Evolutionary conservation across 2,113 vertebrate species (phyloP), one percentile per base, ranked within the genome.

Genomic region (Murina feae): DNA sequence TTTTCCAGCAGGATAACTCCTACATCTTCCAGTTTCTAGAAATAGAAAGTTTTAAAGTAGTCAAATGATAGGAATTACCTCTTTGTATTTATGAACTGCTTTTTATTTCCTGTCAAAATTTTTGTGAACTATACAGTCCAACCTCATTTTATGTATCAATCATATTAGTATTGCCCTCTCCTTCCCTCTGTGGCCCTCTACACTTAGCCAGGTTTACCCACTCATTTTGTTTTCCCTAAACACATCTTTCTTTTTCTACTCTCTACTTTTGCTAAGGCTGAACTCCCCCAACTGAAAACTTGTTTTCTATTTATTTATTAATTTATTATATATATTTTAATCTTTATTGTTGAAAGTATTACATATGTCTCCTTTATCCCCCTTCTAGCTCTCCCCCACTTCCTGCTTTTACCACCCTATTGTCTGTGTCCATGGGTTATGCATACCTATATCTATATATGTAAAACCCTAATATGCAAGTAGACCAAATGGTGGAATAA

Each of bases 11-110:
- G 11, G 21, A 90, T 96, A 49, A 95, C 55, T 87, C 39, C 20
- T 80, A 95, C 63, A 2, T 4, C 12, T 5, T 1, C 4, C 1
- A 69, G 23, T 63, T 68, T 95, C 96, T 35, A 92, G 51, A 96
- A 96, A 93, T 23, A 65, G 53, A 95, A 97, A 68, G 35, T 89
- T 93, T 69, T 20, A 14, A 78, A 63, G 17, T 28, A 60, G 16
- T 84, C 55, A 80, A 95, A 80, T 55, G 39, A 18, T 39, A 30
- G 10, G 5, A 74, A 21, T 82, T 93, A 30, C 6, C 4, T 86
- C 28, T 89, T 35, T 17, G 16, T 5, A 39, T 49, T 87, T 94
- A 39, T 21, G 6, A 35, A 51, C 21, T 65, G 5, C 9, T 63
- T 95, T 53, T n/a, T 3, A 32, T 63, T 63, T 39, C 20, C 39